Evolutionary conservation across 2,113 vertebrate genomes (phyloP).

Genomic region (Melanocharis versteri): DNA sequence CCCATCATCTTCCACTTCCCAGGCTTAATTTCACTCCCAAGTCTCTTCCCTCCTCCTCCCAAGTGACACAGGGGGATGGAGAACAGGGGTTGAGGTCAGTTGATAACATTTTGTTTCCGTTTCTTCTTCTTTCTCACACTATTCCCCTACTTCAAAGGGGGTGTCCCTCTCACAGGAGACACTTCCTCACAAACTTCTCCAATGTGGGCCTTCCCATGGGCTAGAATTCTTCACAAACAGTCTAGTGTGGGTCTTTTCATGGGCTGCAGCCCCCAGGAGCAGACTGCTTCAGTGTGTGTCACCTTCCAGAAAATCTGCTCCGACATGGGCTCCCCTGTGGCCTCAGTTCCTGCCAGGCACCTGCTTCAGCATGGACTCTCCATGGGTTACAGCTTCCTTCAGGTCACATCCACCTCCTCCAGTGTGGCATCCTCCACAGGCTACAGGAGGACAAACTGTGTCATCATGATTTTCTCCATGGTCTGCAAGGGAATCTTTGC

Average conservation of each 20-base stretch:
- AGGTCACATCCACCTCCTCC: not conserved
- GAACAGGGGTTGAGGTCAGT: fast-evolving
- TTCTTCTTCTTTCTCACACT: not conserved
- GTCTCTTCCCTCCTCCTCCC: not conserved
- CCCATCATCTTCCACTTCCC: not conserved
- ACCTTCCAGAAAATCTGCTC: not conserved
- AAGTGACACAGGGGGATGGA: not conserved
- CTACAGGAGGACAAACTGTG: not conserved
- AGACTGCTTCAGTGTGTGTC: not conserved
- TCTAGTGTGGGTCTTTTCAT: not conserved
- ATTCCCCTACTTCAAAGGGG: not conserved
- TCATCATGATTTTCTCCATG: not conserved
- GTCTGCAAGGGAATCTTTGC: not conserved
- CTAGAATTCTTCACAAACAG: not conserved
- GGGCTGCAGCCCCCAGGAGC: not conserved
- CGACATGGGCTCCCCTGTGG: not conserved
- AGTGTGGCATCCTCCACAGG: not conserved
- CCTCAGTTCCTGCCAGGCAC: not conserved
- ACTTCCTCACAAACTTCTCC: not conserved
- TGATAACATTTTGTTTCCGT: not conserved
- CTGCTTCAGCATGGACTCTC: not conserved
- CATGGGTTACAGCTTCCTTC: not conserved
- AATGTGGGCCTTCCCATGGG: fast-evolving
- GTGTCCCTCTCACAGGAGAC: not conserved
- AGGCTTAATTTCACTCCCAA: not conserved